Evolutionary conservation across 2,797 vertebrate species (phyloP).

Genomic region (Rallus crepitans): DNA sequence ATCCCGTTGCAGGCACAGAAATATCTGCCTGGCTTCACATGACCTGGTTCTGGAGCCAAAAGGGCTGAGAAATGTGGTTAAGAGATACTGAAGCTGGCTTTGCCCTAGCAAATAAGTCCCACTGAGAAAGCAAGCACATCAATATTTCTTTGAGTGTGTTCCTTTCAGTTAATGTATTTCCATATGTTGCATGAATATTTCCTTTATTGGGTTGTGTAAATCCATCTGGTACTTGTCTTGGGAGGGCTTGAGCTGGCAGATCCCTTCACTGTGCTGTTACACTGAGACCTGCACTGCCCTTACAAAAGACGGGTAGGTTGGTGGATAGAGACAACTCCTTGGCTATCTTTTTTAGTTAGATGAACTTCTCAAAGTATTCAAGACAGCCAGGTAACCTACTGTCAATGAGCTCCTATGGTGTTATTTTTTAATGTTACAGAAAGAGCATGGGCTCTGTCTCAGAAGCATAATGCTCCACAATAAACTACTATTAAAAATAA

Average conservation of each 20-base stretch:
- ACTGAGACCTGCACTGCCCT: background rate
- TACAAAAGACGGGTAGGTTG: background rate
- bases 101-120: constrained; percentile 33
- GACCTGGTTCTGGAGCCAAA: constrained; percentile 2
- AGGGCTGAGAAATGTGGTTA: constrained; percentile 2
- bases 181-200: constrained; percentile 53
- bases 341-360: background rate
- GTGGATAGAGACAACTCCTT: background rate
- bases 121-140: constrained; percentile 26
- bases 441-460: background rate
- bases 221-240: constrained; percentile 40
- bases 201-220: constrained; percentile 18
- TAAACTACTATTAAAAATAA: background rate
- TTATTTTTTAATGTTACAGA: background rate
- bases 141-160: constrained; percentile 12
- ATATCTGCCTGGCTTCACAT: background rate
- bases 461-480: background rate
- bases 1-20: constrained; percentile 37
- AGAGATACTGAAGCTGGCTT: background rate
- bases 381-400: background rate
- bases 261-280: background rate
- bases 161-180: constrained; percentile 52
- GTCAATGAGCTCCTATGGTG: background rate
- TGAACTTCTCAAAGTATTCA: background rate
- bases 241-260: constrained; percentile 6